Percentiles rank a stretch among this genome's conserved stretches.
Evolutionary conservation across 2,113 vertebrate species (phyloP).

Genomic region (Craseonycteris thonglongyai): DNA sequence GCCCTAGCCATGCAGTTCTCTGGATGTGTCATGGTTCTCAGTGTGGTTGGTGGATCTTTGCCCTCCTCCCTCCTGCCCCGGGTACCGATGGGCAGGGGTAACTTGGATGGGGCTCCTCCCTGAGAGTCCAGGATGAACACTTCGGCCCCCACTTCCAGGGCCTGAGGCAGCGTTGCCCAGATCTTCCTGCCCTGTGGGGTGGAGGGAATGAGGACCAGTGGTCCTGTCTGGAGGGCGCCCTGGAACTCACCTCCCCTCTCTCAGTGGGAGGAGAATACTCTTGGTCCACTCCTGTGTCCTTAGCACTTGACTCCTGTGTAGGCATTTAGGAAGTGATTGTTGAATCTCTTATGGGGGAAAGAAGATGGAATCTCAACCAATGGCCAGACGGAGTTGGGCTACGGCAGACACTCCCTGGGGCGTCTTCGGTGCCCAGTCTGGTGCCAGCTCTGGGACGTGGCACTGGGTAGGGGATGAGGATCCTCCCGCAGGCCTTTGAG

Average conservation of each 20-base stretch:
- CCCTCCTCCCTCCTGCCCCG: background rate
- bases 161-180: background rate
- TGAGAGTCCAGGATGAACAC: accelerated
- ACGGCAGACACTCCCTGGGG: accelerated
- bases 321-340: background rate
- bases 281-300: background rate
- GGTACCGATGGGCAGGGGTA: background rate
- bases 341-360: background rate
- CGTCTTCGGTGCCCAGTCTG: accelerated
- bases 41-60: background rate
- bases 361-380: background rate
- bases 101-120: background rate
- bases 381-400: background rate
- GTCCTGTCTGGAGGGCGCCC: background rate
- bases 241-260: accelerated
- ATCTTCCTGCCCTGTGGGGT: background rate
- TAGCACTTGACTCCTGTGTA: background rate
- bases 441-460: background rate
- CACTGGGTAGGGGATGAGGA: accelerated
- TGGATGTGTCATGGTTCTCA: background rate
- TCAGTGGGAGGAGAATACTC: background rate
- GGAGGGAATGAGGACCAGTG: background rate
- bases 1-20: background rate
- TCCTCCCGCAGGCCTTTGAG: background rate
- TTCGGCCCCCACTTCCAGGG: background rate